A percentile compares a stretch with the other conserved stretches of the same genome.
These are phyloP conservation scores for Netelia melanura DNA, from an alignment of 2,888 invertebrate genomes.

Conservation along the genomic window DNA sequence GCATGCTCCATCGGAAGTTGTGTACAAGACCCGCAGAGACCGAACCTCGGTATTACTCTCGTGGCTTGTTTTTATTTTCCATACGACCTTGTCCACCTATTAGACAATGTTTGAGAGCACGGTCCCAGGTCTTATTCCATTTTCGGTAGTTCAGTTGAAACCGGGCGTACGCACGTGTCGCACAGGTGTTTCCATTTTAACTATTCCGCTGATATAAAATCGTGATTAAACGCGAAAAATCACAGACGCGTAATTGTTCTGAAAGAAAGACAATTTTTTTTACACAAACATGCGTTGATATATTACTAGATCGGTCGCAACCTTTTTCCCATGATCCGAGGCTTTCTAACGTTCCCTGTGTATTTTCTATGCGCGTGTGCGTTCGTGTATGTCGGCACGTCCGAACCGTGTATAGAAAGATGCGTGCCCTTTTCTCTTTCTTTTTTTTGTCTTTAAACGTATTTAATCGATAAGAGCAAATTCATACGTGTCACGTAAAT, in stretches of 20 bases:
- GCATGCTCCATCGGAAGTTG: no score
- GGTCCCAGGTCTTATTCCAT: not conserved
- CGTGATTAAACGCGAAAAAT: not conserved
- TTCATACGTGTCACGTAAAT: not conserved
- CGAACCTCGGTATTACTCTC: not conserved
- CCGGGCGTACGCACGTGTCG: conserved; percentile 52
- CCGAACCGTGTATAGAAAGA: not conserved
- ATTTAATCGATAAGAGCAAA: conserved; percentile 9
- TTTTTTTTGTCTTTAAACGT: not conserved
- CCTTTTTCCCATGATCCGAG: not conserved
- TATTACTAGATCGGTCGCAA: no score
- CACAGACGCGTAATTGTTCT: not conserved
- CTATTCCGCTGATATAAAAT: not conserved
- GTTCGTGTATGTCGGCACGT: not conserved
- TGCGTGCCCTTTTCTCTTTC: not conserved
- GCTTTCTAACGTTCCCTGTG: not conserved
- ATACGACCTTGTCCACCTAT: not conserved
- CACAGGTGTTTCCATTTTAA: conserved; percentile 50
- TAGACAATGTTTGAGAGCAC: not conserved
- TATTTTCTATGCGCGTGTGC: not conserved
- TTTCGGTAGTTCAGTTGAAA: conserved; percentile 48
- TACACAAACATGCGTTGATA: no score
- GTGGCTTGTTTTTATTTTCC: not conserved
- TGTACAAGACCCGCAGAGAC: not conserved
- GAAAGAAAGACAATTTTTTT: not conserved